phyloP scores from a whole-genome alignment of 2,113 vertebrate species.

The Heteronetta atricapilla region DNA sequence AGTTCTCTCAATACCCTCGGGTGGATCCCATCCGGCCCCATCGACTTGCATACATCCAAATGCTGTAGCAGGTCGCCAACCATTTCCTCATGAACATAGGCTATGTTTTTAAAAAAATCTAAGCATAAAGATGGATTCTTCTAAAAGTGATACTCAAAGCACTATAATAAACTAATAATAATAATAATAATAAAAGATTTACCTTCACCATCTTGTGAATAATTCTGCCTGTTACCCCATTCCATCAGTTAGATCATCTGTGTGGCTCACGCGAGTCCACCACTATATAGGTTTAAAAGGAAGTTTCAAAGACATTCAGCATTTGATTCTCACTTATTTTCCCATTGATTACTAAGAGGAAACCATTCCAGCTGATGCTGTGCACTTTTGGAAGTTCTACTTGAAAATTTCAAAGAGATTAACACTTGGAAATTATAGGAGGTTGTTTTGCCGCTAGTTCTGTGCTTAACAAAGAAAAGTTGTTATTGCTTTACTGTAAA shows the following conservation, averaged over 20 bases:
- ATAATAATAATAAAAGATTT: neutral
- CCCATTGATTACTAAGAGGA: neutral
- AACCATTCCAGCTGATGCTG: neutral
- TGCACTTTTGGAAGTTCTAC: neutral
- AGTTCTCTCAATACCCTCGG: too few species aligned
- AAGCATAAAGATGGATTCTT: neutral
- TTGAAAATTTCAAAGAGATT: neutral
- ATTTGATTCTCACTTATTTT: neutral
- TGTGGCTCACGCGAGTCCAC: neutral
- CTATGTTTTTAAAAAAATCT: neutral
- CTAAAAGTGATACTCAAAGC: neutral
- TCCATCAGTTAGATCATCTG: neutral
- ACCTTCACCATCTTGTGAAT: neutral
- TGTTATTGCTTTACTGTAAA: neutral
- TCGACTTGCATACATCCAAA: too few species aligned
- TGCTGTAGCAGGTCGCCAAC: too few species aligned
- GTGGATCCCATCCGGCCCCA: too few species aligned
- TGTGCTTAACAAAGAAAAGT: slow-evolving; percentile 6
- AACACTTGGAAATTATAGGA: neutral
- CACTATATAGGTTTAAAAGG: neutral
- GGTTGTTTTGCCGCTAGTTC: neutral
- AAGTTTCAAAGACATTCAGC: neutral
- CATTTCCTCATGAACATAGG: neutral
- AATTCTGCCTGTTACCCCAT: neutral
- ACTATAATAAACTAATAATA: neutral